Evolutionary conservation across 1,140 invertebrate genomes (phyloP).

Genomic region (Drosophila subobscura): DNA sequence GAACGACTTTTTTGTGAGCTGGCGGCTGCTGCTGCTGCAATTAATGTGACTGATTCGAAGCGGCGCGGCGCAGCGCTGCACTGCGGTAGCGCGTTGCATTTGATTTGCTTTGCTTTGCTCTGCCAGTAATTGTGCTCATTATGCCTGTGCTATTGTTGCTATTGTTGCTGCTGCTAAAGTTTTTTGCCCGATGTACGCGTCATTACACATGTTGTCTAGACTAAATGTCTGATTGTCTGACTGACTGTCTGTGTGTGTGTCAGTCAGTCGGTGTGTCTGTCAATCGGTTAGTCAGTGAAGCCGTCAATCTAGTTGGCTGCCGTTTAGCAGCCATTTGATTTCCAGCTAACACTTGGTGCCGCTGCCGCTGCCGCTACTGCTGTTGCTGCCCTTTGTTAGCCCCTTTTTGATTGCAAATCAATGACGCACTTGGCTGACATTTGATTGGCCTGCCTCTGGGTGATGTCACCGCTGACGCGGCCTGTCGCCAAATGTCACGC

Average conservation of each 20-base stretch:
- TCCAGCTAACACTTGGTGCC: conserved; percentile 41
- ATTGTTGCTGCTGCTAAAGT: conserved; percentile 33
- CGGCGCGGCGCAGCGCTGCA: conserved; percentile 26
- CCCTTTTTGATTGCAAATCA: conserved; percentile 26
- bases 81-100: conserved; percentile 73
- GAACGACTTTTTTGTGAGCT: conserved; percentile 61
- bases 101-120: conserved; percentile 79
- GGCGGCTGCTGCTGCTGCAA: conserved; percentile 35
- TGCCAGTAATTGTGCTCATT: conserved; percentile 76
- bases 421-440: conserved; percentile 77
- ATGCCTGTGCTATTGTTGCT: conserved; percentile 48
- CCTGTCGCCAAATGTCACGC: conserved; percentile 60
- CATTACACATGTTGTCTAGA: conserved; percentile 78
- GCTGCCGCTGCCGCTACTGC: no score
- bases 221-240: conserved; percentile 54
- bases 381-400: conserved; percentile 57
- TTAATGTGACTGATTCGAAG: conserved; percentile 79
- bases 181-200: conserved; percentile 51
- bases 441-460: conserved; percentile 28
- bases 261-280: conserved; percentile 21
- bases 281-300: conserved; percentile 38
- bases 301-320: conserved; percentile 57
- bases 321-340: conserved; percentile 54
- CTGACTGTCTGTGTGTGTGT: conserved; percentile 15
- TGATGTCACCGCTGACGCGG: conserved; percentile 51